phyloP scores from a whole-genome alignment of 2,797 vertebrate genomes.

The Phyllotis vaccarum region DNA sequence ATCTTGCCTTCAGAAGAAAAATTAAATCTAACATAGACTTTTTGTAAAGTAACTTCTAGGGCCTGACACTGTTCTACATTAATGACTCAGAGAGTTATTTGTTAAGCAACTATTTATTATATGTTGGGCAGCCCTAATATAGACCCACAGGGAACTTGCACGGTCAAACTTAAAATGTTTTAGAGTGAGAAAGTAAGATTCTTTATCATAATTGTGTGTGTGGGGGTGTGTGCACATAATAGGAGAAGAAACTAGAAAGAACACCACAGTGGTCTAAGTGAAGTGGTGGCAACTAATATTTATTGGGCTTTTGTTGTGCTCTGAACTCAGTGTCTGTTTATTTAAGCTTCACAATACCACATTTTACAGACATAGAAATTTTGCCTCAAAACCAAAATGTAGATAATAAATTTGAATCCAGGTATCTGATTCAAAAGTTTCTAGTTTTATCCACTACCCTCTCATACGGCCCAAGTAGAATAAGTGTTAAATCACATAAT shows the following conservation, averaged over 20 bases:
- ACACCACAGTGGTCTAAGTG: not conserved
- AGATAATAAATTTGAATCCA: not conserved
- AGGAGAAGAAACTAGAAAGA: not conserved
- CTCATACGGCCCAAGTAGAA: not conserved
- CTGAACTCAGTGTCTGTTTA: not conserved
- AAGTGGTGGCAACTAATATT: not conserved
- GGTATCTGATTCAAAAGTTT: not conserved
- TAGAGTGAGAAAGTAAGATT: conserved; percentile 34
- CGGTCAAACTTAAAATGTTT: not conserved
- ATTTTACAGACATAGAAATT: not conserved
- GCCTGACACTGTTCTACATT: not conserved
- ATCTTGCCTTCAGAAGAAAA: conserved; percentile 31
- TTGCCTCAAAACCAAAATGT: not conserved
- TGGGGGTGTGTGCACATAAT: not conserved
- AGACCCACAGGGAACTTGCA: not conserved
- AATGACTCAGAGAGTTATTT: not conserved
- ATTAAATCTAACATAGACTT: not conserved
- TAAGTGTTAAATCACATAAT: not conserved
- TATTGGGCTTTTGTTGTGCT: not conserved
- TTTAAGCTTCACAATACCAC: not conserved
- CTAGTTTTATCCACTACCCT: not conserved
- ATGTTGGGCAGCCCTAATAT: not conserved
- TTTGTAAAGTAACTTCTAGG: not conserved
- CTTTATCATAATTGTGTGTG: conserved; percentile 31
- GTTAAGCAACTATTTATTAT: not conserved